Conservation (phyloP, 2,797 vertebrate species). For the Sciurus carolinensis region DNA sequence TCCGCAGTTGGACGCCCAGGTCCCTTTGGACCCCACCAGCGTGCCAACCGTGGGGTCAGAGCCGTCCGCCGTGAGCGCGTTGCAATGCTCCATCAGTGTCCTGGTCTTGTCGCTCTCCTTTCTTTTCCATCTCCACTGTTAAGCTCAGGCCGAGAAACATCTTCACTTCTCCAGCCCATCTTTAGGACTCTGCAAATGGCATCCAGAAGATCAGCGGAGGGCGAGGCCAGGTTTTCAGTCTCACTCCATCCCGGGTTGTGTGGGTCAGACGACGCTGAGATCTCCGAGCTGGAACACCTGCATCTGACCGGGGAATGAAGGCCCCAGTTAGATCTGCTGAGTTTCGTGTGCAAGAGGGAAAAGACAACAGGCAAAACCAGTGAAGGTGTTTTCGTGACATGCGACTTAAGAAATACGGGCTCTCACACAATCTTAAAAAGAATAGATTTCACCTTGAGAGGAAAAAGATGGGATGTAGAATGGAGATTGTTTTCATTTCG, state of each 20-base stretch:
- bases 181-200: neutral
- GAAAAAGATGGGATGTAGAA: neutral
- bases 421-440: neutral
- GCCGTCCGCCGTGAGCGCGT: fast-evolving
- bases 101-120: neutral
- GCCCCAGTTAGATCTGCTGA: neutral
- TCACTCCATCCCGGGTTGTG: neutral
- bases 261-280: neutral
- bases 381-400: neutral
- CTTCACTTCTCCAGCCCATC: neutral
- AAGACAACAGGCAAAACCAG: neutral
- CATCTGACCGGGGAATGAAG: fast-evolving
- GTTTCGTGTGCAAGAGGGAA: neutral
- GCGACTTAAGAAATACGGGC: neutral
- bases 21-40: too few species aligned
- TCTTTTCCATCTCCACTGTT: slow-evolving; percentile 45
- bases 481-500: slow-evolving; percentile 45
- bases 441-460: neutral
- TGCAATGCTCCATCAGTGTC: neutral
- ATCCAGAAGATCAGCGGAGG: neutral
- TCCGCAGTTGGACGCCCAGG: fast-evolving
- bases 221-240: neutral
- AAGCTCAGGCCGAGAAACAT: slow-evolving; percentile 11
- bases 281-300: neutral
- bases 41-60: fast-evolving